Conservation (phyloP, 2,113 vertebrate genomes). For the Micronycteris hirsuta region DNA sequence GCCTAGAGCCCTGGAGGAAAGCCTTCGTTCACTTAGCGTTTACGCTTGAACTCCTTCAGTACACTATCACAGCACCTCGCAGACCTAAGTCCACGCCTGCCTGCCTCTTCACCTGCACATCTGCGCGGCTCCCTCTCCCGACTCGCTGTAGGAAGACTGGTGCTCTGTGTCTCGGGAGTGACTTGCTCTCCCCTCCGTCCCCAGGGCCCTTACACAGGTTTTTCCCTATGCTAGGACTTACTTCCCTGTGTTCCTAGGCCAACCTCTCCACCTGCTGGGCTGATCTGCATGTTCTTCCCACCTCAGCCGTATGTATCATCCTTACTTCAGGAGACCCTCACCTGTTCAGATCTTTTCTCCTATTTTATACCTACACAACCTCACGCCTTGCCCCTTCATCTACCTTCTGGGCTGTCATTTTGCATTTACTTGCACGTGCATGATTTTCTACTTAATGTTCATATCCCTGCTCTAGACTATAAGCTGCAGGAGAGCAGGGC, state of each 20-base stretch:
- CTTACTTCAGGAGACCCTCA: background rate
- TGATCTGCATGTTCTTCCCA: background rate
- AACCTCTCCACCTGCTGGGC: background rate
- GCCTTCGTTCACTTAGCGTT: background rate
- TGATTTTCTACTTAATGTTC: background rate
- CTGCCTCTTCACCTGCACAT: too few relatives aligned
- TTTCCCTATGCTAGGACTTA: background rate
- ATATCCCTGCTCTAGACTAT: rapidly evolving
- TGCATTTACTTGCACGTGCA: background rate
- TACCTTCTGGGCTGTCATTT: background rate
- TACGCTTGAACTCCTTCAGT: background rate
- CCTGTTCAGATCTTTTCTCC: background rate
- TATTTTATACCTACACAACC: rapidly evolving
- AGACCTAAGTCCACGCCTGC: background rate
- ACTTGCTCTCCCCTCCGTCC: background rate
- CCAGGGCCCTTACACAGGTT: background rate
- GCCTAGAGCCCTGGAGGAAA: background rate
- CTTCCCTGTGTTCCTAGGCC: background rate
- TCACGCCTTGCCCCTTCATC: rapidly evolving
- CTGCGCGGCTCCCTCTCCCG: background rate
- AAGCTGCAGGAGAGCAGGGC: background rate
- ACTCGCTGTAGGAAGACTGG: background rate
- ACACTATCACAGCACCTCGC: rapidly evolving
- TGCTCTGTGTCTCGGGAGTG: background rate
- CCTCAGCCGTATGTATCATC: background rate